Base-by-base conservation (phyloP, 2,113 vertebrate species). In the Chamaetylas fuelleborni region DNA sequence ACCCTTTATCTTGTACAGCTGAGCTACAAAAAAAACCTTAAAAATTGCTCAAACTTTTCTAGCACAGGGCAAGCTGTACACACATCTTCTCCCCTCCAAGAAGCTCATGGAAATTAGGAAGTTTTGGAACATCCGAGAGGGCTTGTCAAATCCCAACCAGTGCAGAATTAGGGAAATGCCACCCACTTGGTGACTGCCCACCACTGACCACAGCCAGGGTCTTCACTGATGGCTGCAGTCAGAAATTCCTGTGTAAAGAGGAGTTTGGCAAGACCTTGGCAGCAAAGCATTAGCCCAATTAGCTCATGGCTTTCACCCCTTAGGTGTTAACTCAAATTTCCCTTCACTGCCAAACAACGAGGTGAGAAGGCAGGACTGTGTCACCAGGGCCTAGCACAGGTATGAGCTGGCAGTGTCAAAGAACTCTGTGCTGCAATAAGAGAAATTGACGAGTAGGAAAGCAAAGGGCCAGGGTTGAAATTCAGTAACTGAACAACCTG, bases 341-440 rank as follows among this genome's bases (percentile, higher is more conserved):
- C 15, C 43, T 5, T 6, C 43, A 13, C 26, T 53, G 16, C 13
- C 22, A 64, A 50, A 38, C 12, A 29, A 24, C 0, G 4, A 31
- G 26, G n/a, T 29, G 45, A 53, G 31, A 51, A 58, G 48, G 2
- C 12, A 11, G 3, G 14, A 9, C 8, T 43, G 7, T 47, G 8
- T 48, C 42, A 11, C 18, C 23, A 10, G 73, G 14, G 12, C 7
- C 18, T 43, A 45, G 38, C 50, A 42, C 34, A 62, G 60, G 31
- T 9, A 23, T 0, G 2, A 83, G 48, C 17, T 10, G 19, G 17
- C 36, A 42, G 42, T 1, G 5, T 7, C 26, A 7, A 24, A 28
- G 28, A 20, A 6, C 43, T 13, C 20, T 1, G 1, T 28, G 29
- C 31, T 31, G 26, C 60, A 83, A 2, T 5, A 66, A 62, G 9